phyloP scores from a whole-genome alignment of 2,113 vertebrate genomes.

The Gasterosteus nipponicus region DNA sequence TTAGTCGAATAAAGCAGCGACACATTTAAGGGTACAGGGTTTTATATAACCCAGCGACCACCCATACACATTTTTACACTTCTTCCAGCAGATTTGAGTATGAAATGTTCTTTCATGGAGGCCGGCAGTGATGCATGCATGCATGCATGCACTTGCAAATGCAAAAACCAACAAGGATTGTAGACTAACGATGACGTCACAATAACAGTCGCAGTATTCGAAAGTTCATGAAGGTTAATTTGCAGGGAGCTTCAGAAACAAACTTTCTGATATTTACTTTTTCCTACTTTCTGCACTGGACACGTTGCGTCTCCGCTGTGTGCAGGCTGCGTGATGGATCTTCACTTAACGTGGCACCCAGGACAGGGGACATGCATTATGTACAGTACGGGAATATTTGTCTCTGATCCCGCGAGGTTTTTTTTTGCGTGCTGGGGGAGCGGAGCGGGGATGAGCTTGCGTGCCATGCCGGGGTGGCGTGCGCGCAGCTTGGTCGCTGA shows the following conservation, averaged over 20 bases:
- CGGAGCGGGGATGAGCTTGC: slow-evolving; percentile 75
- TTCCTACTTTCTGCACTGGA: slow-evolving; percentile 10
- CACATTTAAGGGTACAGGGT: not conserved
- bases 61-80: slow-evolving; percentile 16
- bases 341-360: slow-evolving; percentile 52
- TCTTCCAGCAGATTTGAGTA: not conserved
- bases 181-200: not conserved
- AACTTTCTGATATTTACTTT: slow-evolving; percentile 22
- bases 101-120: slow-evolving; percentile 21
- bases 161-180: not conserved
- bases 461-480: slow-evolving; percentile 80
- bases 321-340: slow-evolving; percentile 61
- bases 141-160: too few species aligned
- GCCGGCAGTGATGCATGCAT: not conserved
- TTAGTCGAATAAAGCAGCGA: not conserved
- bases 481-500: slow-evolving; percentile 76
- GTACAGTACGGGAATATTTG: slow-evolving; percentile 59
- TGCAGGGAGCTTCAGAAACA: not conserved
- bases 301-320: slow-evolving; percentile 19
- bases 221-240: slow-evolving; percentile 3
- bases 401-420: slow-evolving; percentile 61
- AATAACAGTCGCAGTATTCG: not conserved
- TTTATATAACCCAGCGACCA: slow-evolving; percentile 29
- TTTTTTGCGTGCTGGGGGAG: slow-evolving; percentile 69
- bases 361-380: slow-evolving; percentile 69